Evolutionary conservation across 2,113 vertebrate genomes (phyloP).

Genomic region (Formicarius rufipectus): DNA sequence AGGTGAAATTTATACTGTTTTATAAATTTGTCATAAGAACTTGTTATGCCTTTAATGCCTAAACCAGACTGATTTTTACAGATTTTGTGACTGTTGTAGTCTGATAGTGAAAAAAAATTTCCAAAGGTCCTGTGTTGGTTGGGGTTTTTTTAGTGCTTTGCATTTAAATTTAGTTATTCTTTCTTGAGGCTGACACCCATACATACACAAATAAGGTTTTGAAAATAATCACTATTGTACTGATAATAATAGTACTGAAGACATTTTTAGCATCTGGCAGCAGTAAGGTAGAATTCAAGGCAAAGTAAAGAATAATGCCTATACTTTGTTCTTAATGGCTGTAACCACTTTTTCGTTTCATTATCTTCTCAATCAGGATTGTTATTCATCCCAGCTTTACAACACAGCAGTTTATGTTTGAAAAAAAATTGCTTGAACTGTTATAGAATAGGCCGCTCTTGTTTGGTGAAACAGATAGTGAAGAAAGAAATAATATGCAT

Average conservation of each 20-base stretch:
- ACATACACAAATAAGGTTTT: neutral
- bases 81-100: neutral
- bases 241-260: neutral
- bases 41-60: neutral
- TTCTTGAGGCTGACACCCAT: neutral
- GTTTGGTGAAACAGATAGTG: neutral
- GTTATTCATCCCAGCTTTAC: neutral
- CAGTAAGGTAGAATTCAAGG: neutral
- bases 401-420: neutral
- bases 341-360: neutral
- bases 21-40: neutral
- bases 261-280: neutral
- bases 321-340: neutral
- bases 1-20: conserved; percentile 3
- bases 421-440: neutral
- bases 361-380: neutral
- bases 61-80: neutral
- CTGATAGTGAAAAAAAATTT: neutral
- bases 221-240: neutral
- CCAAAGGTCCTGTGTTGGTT: neutral
- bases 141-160: neutral
- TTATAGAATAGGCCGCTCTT: neutral
- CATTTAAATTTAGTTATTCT: neutral
- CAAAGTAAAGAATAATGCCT: neutral
- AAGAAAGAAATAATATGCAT: neutral